Evolutionary conservation across 2,888 invertebrate species (phyloP).

Genomic region (Podabrus alpinus): DNA sequence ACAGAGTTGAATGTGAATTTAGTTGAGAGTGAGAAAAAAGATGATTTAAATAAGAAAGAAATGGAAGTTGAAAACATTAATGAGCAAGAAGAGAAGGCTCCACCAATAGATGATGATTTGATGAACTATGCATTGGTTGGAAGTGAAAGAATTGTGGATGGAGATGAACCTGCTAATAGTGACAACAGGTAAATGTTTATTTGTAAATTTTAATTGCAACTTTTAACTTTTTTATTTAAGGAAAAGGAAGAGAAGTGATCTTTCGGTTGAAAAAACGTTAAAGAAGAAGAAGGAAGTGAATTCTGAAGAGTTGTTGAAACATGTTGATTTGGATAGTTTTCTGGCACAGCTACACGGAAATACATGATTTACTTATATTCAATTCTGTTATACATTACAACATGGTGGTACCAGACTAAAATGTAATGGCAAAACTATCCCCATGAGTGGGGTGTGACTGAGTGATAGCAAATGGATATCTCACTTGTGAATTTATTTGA

Average conservation of each 20-base stretch:
- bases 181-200: slow-evolving; percentile 8
- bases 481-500: background rate
- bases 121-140: slow-evolving; percentile 44
- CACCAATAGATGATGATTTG: slow-evolving; percentile 35
- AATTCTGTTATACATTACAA: background rate
- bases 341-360: slow-evolving; percentile 44
- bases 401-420: no score
- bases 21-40: background rate
- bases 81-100: background rate
- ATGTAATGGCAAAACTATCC: background rate
- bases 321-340: slow-evolving; percentile 45
- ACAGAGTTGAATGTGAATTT: background rate
- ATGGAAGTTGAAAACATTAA: background rate
- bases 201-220: background rate
- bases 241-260: slow-evolving; percentile 37
- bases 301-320: slow-evolving; percentile 38
- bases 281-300: slow-evolving; percentile 40
- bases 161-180: background rate
- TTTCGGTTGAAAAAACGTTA: slow-evolving; percentile 26
- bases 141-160: slow-evolving; percentile 26
- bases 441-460: background rate
- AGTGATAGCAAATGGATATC: background rate
- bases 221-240: slow-evolving; percentile 14
- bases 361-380: slow-evolving; percentile 1
- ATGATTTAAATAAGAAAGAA: background rate